Evolutionary conservation across 2,888 invertebrate species (phyloP).

Genomic region (Aleiodes alternator): DNA sequence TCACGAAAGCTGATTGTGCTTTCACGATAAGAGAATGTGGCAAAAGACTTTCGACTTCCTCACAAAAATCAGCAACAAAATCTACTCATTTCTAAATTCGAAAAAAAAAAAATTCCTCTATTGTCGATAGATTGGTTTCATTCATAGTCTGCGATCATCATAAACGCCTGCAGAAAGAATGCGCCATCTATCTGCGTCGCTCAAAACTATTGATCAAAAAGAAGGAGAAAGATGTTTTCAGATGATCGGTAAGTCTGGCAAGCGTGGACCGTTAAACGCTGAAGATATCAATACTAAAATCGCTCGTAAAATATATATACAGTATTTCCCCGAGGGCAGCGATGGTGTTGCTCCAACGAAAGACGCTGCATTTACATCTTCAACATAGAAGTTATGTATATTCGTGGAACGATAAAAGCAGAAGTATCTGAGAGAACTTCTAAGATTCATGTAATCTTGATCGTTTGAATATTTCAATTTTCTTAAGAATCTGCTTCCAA

Average conservation of each 20-base stretch:
- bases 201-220: background rate
- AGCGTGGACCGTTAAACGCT: slow-evolving; percentile 60
- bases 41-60: no score
- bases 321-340: slow-evolving; percentile 52
- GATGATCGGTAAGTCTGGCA: slow-evolving; percentile 20
- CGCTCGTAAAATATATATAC: slow-evolving; percentile 70
- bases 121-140: no score
- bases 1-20: no score
- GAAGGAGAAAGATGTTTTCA: slow-evolving; percentile 6
- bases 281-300: slow-evolving; percentile 72
- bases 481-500: background rate
- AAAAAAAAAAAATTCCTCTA: no score
- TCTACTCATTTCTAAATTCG: no score
- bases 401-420: slow-evolving; percentile 72
- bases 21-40: no score
- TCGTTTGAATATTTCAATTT: slow-evolving; percentile 20
- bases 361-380: slow-evolving; percentile 71
- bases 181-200: slow-evolving; percentile 10
- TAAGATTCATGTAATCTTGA: slow-evolving; percentile 15
- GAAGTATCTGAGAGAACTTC: slow-evolving; percentile 32
- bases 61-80: no score
- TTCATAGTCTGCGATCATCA: slow-evolving; percentile 18
- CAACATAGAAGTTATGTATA: background rate
- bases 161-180: slow-evolving; percentile 13
- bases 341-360: slow-evolving; percentile 52